Conservation (phyloP, 1,140 invertebrate species). For the Cyphomyrmex costatus region DNA sequence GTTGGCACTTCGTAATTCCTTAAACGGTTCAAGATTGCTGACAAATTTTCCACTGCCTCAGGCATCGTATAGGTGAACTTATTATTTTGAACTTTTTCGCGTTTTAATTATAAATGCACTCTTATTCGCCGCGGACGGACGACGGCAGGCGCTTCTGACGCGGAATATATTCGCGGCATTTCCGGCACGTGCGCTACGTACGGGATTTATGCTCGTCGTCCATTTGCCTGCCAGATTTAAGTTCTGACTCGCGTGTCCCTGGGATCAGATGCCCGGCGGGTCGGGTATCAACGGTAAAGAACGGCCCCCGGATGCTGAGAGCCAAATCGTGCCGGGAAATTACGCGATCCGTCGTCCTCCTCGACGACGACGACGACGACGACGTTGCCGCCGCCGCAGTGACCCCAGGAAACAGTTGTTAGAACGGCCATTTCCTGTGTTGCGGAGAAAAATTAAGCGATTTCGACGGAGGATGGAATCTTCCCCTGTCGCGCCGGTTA, state of each 20-base stretch:
- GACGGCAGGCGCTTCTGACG: conserved; percentile 11
- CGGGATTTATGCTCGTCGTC: conserved; percentile 62
- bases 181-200: conserved; percentile 66
- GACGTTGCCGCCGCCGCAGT: neutral
- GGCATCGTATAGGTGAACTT: neutral
- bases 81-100: conserved; percentile 24
- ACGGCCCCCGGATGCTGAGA: conserved; percentile 62
- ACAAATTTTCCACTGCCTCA: neutral
- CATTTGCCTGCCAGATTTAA: conserved; percentile 66
- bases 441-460: conserved; percentile 60
- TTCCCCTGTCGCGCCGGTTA: conserved; percentile 32
- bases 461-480: conserved; percentile 30
- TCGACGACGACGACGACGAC: neutral
- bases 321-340: conserved; percentile 64
- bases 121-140: neutral
- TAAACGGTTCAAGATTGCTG: neutral
- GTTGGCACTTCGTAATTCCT: neutral
- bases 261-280: conserved; percentile 56
- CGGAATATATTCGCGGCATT: conserved; percentile 65
- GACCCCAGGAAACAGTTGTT: conserved; percentile 55
- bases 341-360: conserved; percentile 62
- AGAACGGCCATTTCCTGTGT: conserved; percentile 59
- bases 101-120: conserved; percentile 31
- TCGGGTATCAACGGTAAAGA: conserved; percentile 57
- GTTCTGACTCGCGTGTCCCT: conserved; percentile 65